Percentiles rank a stretch among this genome's conserved stretches.
Conservation (phyloP, 2,797 vertebrate genomes). For the Acrocephalus scirpaceus region DNA sequence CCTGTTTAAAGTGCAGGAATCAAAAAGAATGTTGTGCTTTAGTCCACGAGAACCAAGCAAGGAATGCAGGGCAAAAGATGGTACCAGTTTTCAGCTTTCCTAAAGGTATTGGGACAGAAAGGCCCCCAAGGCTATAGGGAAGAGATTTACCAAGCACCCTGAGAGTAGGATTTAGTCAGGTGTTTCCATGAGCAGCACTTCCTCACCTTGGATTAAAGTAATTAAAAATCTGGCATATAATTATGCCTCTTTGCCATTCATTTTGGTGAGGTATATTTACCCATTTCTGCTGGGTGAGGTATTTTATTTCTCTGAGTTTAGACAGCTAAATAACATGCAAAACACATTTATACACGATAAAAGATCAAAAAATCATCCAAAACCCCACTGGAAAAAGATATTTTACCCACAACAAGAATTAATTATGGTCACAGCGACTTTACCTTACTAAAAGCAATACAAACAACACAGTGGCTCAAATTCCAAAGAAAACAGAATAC, state of each 20-base stretch:
- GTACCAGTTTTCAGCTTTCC: background rate
- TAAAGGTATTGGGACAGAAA: background rate
- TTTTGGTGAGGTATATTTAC: background rate
- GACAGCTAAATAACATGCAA: background rate
- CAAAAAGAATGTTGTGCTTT: fast-evolving
- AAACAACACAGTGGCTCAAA: background rate
- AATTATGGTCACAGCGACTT: background rate
- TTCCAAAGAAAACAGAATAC: slow-evolving; percentile 16
- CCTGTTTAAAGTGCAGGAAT: background rate
- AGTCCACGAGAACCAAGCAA: background rate
- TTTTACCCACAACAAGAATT: background rate
- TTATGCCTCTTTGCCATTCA: background rate
- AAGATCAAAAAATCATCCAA: background rate
- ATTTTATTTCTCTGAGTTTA: background rate
- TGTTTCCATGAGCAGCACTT: background rate
- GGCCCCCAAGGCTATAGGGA: fast-evolving
- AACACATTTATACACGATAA: background rate
- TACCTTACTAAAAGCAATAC: background rate
- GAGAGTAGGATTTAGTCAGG: background rate
- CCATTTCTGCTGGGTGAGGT: background rate
- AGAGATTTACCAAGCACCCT: background rate
- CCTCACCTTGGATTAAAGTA: background rate
- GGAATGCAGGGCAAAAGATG: background rate
- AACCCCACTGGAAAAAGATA: background rate
- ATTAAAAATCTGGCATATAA: background rate